Percentiles rank a stretch among this genome's conserved stretches.
Conservation (phyloP, 1,140 invertebrate genomes). For the Chionoecetes opilio region DNA sequence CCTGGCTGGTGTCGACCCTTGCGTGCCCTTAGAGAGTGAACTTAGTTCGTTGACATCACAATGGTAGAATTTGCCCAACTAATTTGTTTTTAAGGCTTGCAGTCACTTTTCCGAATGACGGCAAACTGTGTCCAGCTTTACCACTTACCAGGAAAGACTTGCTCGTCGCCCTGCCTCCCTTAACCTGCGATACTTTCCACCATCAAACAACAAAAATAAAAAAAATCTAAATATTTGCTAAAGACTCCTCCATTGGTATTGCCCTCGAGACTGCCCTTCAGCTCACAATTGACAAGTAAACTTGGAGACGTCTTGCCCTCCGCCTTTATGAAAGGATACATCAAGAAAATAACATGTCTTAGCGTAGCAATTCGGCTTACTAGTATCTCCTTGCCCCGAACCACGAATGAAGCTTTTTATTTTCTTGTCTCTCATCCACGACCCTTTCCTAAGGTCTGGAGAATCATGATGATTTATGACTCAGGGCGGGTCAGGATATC, state of each 20-base stretch:
- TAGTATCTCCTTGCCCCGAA: neutral
- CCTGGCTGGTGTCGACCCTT: neutral
- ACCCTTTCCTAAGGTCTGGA: neutral
- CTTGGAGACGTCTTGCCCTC: neutral
- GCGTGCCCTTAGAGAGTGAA: neutral
- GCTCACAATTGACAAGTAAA: neutral
- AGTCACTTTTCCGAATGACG: neutral
- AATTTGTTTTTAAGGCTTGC: neutral
- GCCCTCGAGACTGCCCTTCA: neutral
- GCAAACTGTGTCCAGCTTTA: neutral
- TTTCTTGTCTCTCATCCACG: neutral
- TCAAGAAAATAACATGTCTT: neutral
- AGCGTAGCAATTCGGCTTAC: neutral
- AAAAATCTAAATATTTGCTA: neutral
- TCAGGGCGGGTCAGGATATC: constrained; percentile 40
- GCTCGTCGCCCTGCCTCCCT: neutral
- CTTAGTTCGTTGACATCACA: neutral
- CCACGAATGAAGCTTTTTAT: neutral
- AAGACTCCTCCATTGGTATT: neutral
- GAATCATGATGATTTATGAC: constrained; percentile 53
- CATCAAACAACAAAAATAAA: neutral
- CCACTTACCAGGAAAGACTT: neutral
- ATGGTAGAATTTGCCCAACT: neutral
- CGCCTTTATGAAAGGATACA: neutral
- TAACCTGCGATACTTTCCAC: neutral